Percentiles rank a stretch among this genome's conserved stretches.
These are phyloP conservation scores for Euschistus heros DNA, from an alignment of 1,140 invertebrate species.

Conservation along the genomic window DNA sequence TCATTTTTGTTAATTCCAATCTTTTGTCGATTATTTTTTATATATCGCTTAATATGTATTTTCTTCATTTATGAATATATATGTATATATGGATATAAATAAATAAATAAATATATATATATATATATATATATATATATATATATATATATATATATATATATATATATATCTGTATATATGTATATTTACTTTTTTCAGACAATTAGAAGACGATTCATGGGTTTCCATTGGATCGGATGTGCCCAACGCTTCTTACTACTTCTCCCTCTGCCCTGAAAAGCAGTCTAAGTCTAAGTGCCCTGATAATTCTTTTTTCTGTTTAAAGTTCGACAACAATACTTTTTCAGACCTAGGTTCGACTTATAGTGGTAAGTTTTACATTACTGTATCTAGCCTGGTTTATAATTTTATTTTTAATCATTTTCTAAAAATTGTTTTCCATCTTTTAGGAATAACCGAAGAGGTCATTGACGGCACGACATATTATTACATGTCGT, in stretches of 20 bases:
- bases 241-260: neutral
- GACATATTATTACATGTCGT: neutral
- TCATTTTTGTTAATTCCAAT: too few species aligned
- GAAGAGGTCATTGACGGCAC: neutral
- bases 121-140: too few species aligned
- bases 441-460: neutral
- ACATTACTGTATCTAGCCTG: neutral
- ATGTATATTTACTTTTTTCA: too few species aligned
- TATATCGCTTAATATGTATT: too few species aligned
- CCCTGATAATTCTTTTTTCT: neutral
- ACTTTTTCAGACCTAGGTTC: neutral
- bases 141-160: too few species aligned
- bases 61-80: too few species aligned
- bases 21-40: too few species aligned
- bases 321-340: neutral
- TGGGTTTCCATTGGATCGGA: too few species aligned
- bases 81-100: too few species aligned
- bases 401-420: neutral
- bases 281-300: neutral
- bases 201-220: too few species aligned
- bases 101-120: too few species aligned
- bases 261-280: neutral
- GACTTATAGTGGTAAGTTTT: neutral
- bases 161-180: too few species aligned
- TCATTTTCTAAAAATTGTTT: neutral